Conservation (phyloP, 1,140 invertebrate species). For the Drosophila sp. region DNA sequence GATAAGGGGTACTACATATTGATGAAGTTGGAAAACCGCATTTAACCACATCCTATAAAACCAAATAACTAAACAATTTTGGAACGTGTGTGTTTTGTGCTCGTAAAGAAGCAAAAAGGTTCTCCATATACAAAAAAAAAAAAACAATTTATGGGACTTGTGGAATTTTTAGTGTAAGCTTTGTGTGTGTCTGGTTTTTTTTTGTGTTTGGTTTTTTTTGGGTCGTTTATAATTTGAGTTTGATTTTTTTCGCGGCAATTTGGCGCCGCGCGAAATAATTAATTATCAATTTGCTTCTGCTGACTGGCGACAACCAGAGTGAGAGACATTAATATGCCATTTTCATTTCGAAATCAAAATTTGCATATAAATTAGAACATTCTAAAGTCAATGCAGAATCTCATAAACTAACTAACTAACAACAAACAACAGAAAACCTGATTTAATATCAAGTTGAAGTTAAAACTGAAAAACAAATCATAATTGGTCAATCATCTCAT, state of each 20-base stretch:
- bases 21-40: conserved; percentile 58
- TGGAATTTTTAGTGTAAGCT: conserved; percentile 52
- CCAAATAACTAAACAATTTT: neutral
- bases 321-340: conserved; percentile 62
- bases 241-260: conserved; percentile 30
- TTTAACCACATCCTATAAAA: conserved; percentile 32
- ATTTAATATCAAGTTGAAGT: conserved; percentile 37
- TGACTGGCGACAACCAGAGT: conserved; percentile 1
- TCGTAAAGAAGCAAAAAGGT: conserved; percentile 10
- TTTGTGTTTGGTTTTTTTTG: conserved; percentile 12
- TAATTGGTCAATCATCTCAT: conserved; percentile 39
- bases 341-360: conserved; percentile 36
- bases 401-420: conserved; percentile 16
- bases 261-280: conserved; percentile 69
- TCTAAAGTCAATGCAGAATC: conserved; percentile 39
- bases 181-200: conserved; percentile 38
- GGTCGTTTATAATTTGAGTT: conserved; percentile 11
- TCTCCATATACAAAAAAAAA: neutral
- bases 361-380: conserved; percentile 79
- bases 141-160: conserved; percentile 39
- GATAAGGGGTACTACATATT: conserved; percentile 37
- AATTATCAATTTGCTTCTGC: conserved; percentile 60
- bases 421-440: conserved; percentile 46
- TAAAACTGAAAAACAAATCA: conserved; percentile 29
- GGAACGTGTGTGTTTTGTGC: neutral